A percentile compares a stretch with the other conserved stretches of the same genome.
Evolutionary conservation across 2,797 vertebrate species (phyloP).

Genomic region (Carduelis carduelis): DNA sequence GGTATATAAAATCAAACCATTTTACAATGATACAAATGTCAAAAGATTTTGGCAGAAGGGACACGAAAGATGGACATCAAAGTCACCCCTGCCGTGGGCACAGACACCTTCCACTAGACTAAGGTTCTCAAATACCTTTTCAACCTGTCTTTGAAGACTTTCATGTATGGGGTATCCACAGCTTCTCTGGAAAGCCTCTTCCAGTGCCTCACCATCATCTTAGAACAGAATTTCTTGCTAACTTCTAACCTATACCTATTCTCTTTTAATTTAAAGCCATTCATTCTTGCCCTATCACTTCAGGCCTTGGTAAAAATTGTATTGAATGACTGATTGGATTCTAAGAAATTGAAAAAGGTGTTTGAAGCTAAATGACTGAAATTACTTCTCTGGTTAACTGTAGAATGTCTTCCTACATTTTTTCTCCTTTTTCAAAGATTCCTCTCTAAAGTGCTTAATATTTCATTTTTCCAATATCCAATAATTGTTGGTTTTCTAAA

Average conservation of each 20-base stretch:
- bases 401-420: not conserved
- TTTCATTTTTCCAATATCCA: not conserved
- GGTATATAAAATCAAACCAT: not conserved
- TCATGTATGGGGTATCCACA: fast-evolving
- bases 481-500: not conserved
- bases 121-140: not conserved
- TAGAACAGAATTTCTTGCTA: not conserved
- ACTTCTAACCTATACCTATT: not conserved
- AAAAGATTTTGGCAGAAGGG: not conserved
- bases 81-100: not conserved
- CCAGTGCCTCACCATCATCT: fast-evolving
- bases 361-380: not conserved
- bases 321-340: not conserved
- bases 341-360: not conserved
- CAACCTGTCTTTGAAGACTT: not conserved
- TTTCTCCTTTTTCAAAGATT: not conserved
- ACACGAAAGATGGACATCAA: not conserved
- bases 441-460: not conserved
- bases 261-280: not conserved
- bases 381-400: not conserved
- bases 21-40: not conserved
- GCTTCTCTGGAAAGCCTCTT: not conserved
- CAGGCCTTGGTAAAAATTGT: not conserved
- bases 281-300: not conserved
- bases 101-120: fast-evolving